Conservation (phyloP, 1,140 invertebrate species). For the Batillaria attramentaria region DNA sequence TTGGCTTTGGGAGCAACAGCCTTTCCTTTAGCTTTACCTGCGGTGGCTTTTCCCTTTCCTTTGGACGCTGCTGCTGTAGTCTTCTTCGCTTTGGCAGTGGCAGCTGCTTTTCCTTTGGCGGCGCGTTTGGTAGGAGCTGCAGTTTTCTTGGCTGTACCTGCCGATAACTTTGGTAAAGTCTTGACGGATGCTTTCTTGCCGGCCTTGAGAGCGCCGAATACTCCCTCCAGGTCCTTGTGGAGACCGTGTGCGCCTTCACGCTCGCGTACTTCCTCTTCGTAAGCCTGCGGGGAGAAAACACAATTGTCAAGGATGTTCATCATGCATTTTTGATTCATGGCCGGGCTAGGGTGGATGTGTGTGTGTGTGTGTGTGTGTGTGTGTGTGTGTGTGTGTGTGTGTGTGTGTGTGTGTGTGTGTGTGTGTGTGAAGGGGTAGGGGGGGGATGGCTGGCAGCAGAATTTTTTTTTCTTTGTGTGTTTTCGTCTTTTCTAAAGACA, state of each 20-base stretch:
- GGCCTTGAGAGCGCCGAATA: conserved; percentile 38
- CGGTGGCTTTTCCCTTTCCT: conserved; percentile 7
- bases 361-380: neutral
- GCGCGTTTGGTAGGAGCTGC: conserved; percentile 2
- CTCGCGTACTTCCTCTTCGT: conserved; percentile 52
- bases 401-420: neutral
- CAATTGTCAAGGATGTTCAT: neutral
- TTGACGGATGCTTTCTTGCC: neutral
- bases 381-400: neutral
- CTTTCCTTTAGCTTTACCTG: neutral
- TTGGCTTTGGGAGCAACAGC: neutral
- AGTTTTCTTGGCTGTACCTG: too few relatives aligned
- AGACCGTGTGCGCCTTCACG: conserved; percentile 31
- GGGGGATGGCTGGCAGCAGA: neutral
- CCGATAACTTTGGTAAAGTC: neutral
- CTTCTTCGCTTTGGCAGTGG: neutral
- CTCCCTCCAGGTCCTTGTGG: conserved; percentile 44
- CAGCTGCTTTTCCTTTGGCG: neutral
- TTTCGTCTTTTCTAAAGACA: neutral
- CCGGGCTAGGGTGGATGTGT: neutral
- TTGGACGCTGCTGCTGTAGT: neutral
- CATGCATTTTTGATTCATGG: neutral
- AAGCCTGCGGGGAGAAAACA: conserved; percentile 43
- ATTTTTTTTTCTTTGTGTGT: neutral
- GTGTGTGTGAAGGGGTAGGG: neutral